Evolutionary conservation across 2,113 vertebrate genomes (phyloP).

Genomic region (Butorides virescens): DNA sequence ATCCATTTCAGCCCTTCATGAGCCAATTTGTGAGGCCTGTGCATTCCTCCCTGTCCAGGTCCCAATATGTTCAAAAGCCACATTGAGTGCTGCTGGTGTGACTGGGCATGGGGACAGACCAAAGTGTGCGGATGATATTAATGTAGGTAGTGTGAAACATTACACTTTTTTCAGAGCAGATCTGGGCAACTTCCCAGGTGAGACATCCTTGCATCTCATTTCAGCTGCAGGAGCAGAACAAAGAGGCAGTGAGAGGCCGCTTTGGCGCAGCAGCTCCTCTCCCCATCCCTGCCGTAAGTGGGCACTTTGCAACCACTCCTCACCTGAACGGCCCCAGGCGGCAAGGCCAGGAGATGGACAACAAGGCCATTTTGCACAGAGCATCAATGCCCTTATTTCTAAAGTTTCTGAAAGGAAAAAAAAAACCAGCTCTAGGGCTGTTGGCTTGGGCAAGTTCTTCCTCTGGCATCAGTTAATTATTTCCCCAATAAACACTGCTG

Average conservation of each 20-base stretch:
- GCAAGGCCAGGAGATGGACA: background rate
- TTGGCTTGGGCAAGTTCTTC: background rate
- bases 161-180: background rate
- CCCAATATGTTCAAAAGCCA: background rate
- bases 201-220: slow-evolving; percentile 47
- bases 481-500: background rate
- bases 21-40: background rate
- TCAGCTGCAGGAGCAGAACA: background rate
- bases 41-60: background rate
- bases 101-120: background rate
- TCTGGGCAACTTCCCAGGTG: slow-evolving; percentile 34
- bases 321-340: background rate
- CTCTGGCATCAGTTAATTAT: background rate
- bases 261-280: background rate
- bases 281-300: background rate
- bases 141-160: background rate
- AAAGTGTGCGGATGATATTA: background rate
- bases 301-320: background rate
- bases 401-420: slow-evolving; percentile 4
- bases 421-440: background rate
- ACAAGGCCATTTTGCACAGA: background rate
- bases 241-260: background rate
- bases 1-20: background rate
- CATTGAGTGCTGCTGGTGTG: background rate
- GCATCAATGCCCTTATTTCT: background rate